phyloP scores from a whole-genome alignment of 53 echinoderm and acorn worm species.

The Arbacia lixula region DNA sequence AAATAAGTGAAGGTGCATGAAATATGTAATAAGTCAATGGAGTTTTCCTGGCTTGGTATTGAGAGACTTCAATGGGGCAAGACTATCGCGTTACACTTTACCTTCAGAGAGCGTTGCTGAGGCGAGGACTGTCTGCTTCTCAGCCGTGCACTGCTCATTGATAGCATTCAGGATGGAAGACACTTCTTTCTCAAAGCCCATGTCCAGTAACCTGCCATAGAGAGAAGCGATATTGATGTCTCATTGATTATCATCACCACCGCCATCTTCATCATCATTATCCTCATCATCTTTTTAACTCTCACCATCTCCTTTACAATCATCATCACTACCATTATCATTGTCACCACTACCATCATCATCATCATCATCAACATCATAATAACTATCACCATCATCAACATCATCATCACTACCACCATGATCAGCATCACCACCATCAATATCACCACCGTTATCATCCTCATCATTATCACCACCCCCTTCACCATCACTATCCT shows the following conservation, averaged over 20 bases:
- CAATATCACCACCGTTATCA: not conserved
- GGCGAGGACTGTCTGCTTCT: conserved; percentile 80
- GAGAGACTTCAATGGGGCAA: no score
- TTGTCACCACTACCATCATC: not conserved
- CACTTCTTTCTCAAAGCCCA: conserved; percentile 96
- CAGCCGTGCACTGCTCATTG: conserved; percentile 66
- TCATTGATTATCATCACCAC: conserved; percentile 22
- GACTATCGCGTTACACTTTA: no score
- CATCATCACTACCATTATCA: conserved; percentile 9
- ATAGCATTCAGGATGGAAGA: conserved; percentile 85
- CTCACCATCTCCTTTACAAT: not conserved
- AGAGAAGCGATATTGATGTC: not conserved
- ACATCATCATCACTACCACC: not conserved
- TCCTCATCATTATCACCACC: conserved; percentile 12
- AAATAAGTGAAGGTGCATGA: no score
- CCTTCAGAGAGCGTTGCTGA: conserved; percentile 94
- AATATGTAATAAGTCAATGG: no score
- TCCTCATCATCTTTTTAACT: not conserved
- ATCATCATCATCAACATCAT: not conserved
- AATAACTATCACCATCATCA: not conserved
- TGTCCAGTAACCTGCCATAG: conserved; percentile 79
- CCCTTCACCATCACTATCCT: not conserved
- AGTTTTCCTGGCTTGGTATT: no score
- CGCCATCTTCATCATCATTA: conserved; percentile 21
- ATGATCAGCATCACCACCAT: conserved; percentile 16